These are phyloP conservation scores for Uloborus diversus DNA, from an alignment of 1,140 invertebrate genomes.

Conservation along the genomic window DNA sequence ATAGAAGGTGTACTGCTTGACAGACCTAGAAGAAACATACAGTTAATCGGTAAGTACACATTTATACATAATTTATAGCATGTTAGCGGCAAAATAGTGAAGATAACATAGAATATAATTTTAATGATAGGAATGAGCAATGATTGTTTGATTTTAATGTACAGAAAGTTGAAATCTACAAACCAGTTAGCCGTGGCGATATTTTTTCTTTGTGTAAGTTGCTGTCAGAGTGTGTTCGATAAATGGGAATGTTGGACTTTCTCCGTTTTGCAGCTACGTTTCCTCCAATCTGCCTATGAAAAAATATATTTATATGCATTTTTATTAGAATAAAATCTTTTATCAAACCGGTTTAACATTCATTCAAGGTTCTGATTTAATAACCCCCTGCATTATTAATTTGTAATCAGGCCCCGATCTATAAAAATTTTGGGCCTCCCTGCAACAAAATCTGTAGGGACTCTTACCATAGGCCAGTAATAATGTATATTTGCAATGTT, in stretches of 20 bases:
- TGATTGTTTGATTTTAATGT: too few species aligned
- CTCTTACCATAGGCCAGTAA: too few species aligned
- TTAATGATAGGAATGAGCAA: neutral
- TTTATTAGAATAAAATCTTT: too few species aligned
- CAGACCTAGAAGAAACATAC: constrained; percentile 8
- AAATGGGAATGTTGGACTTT: constrained; percentile 38
- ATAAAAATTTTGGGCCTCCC: too few species aligned
- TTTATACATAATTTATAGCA: too few species aligned
- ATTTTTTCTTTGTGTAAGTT: constrained; percentile 11
- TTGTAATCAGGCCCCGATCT: too few species aligned
- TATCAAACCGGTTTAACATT: too few species aligned
- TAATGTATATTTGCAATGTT: too few species aligned
- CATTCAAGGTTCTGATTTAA: too few species aligned
- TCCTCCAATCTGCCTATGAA: constrained; percentile 31
- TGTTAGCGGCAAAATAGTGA: neutral
- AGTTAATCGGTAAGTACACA: neutral
- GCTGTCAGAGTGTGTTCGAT: constrained; percentile 23
- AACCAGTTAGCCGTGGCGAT: constrained; percentile 23
- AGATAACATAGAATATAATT: neutral
- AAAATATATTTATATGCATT: neutral
- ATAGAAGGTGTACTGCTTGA: constrained; percentile 25
- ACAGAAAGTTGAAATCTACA: too few species aligned
- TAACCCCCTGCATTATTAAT: too few species aligned
- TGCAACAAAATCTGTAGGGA: too few species aligned
- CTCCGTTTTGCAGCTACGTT: neutral